phyloP scores from a whole-genome alignment of 1,140 invertebrate genomes.

The Aporrectodea caliginosa region DNA sequence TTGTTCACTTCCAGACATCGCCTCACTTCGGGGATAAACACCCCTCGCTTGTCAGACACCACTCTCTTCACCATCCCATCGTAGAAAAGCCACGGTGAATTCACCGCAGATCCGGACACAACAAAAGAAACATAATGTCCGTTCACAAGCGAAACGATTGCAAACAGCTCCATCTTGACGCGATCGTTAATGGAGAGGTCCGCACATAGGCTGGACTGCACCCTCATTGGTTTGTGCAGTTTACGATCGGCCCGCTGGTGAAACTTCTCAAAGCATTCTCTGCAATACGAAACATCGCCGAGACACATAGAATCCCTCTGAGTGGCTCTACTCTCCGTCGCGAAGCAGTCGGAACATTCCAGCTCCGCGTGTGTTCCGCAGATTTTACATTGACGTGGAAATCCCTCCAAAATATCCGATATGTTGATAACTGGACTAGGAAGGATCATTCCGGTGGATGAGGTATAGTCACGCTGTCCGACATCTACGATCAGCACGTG shows the following conservation, averaged over 20 bases:
- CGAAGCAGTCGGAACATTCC: not conserved
- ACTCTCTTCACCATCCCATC: not conserved
- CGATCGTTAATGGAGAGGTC: not conserved
- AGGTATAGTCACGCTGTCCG: not conserved
- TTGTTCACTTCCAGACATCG: not conserved
- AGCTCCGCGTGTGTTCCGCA: not conserved
- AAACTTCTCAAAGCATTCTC: not conserved
- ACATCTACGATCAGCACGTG: not conserved
- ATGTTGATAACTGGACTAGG: not conserved
- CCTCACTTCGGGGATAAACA: not conserved
- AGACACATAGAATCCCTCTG: not conserved
- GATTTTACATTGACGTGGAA: not conserved
- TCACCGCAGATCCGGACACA: not conserved
- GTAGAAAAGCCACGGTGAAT: not conserved
- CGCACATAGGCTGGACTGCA: not conserved
- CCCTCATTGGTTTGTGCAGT: not conserved
- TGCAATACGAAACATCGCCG: not conserved
- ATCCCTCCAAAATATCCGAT: not conserved
- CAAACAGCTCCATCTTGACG: constrained; percentile 11
- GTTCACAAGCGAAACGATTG: not conserved
- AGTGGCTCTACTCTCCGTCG: no score
- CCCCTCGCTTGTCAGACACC: not conserved
- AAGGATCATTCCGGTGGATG: not conserved
- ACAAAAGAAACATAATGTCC: not conserved
- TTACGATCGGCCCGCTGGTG: not conserved